A percentile compares a stretch with the other conserved stretches of the same genome.
Evolutionary conservation across 2,888 invertebrate genomes (phyloP).

Genomic region (Biston betularia): DNA sequence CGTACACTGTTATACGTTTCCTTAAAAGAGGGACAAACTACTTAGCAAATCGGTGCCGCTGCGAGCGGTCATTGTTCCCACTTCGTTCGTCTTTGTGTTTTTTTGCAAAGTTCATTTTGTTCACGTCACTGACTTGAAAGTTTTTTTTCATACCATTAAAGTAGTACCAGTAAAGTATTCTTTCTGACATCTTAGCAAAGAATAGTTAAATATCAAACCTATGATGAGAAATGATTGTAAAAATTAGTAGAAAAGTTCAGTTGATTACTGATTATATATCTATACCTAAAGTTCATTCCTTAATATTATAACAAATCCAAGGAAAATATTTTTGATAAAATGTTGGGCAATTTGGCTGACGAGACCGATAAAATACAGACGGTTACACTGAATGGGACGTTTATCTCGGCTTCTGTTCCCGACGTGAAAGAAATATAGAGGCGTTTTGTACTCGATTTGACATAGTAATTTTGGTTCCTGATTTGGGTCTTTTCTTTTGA

Average conservation of each 20-base stretch:
- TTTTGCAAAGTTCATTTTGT: constrained; percentile 57
- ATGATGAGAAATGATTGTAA: neutral
- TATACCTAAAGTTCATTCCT: neutral
- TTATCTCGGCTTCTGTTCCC: constrained; percentile 38
- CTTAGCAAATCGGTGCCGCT: constrained; percentile 47
- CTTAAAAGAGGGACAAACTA: constrained; percentile 46
- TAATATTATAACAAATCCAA: constrained; percentile 7
- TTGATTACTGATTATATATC: neutral
- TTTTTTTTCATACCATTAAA: constrained; percentile 37
- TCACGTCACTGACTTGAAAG: constrained; percentile 45
- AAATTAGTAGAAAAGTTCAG: neutral
- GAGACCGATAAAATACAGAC: constrained; percentile 41
- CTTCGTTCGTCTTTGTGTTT: constrained; percentile 61
- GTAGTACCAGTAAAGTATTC: constrained; percentile 28
- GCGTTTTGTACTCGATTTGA: constrained; percentile 28
- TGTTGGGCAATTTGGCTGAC: constrained; percentile 38
- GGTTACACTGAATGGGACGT: constrained; percentile 35
- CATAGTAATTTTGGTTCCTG: constrained; percentile 6
- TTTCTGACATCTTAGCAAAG: neutral
- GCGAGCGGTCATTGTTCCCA: constrained; percentile 58
- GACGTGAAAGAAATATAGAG: constrained; percentile 33
- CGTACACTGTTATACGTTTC: constrained; percentile 22
- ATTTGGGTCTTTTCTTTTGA: constrained; percentile 6
- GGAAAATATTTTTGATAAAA: constrained; percentile 33
- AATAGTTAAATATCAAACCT: neutral